Conservation (phyloP, 1,140 invertebrate genomes). For the Leptinotarsa lineolata region DNA sequence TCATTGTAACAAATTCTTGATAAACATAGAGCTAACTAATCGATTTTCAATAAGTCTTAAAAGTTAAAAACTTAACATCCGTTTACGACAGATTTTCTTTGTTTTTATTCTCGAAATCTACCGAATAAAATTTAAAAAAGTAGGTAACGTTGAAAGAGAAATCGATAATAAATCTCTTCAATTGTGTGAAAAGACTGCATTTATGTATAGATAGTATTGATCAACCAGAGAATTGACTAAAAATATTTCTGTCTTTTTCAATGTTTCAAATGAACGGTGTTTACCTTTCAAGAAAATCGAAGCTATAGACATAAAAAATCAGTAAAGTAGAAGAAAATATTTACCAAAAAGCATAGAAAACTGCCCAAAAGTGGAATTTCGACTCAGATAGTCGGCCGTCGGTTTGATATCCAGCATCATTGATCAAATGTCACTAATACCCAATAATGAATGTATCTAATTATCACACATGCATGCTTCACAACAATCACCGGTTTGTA, state of each 20-base stretch:
- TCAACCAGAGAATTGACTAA: no score
- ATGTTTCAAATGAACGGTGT: no score
- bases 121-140: conserved; percentile 3
- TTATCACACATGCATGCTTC: background rate
- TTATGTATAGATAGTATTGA: no score
- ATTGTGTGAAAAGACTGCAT: no score
- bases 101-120: no score
- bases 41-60: no score
- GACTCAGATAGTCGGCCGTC: conserved; percentile 71
- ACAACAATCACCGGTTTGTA: conserved; percentile 1
- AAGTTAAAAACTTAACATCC: no score
- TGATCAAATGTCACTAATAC: background rate
- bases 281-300: no score
- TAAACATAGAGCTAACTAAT: no score
- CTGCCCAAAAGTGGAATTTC: conserved; percentile 72
- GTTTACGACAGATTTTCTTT: no score
- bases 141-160: conserved; percentile 5
- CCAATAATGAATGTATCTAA: background rate
- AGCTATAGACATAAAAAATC: background rate
- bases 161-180: background rate
- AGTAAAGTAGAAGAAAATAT: conserved; percentile 21
- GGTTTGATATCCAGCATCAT: conserved; percentile 71
- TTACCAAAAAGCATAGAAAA: conserved; percentile 75
- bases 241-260: no score
- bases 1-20: no score